Percentiles rank a stretch among this genome's conserved stretches.
phyloP scores from a whole-genome alignment of 2,797 vertebrate species.

The Okamejei kenojei region DNA sequence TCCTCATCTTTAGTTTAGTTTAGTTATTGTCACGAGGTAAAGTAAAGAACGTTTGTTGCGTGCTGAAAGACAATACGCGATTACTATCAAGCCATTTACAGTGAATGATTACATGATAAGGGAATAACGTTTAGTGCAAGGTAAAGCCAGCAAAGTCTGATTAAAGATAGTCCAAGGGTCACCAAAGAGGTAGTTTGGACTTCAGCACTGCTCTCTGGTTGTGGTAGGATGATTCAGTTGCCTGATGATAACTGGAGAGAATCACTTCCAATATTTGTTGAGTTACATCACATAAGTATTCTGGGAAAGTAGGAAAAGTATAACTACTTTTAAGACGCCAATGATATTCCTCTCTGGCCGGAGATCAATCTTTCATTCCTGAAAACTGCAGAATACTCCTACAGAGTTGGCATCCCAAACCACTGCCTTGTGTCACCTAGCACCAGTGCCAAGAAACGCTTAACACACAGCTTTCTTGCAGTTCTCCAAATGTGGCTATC shows the following conservation, averaged over 20 bases:
- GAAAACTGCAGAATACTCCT: background rate
- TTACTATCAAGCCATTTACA: no score
- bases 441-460: background rate
- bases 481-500: background rate
- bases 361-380: background rate
- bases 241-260: no score
- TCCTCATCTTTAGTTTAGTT: background rate
- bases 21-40: no score
- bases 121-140: no score
- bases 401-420: background rate
- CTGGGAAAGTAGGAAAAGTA: background rate
- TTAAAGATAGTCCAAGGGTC: no score
- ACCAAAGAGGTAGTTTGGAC: no score
- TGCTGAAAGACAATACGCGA: no score
- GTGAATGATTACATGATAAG: no score
- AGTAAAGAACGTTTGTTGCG: no score
- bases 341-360: background rate
- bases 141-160: no score
- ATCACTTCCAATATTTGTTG: background rate
- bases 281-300: background rate
- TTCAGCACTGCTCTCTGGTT: no score
- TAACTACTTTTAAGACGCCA: background rate
- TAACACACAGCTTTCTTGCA: background rate
- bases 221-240: no score
- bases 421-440: background rate